Evolutionary conservation across 2,888 invertebrate species (phyloP).

Genomic region (Volucella inanis): DNA sequence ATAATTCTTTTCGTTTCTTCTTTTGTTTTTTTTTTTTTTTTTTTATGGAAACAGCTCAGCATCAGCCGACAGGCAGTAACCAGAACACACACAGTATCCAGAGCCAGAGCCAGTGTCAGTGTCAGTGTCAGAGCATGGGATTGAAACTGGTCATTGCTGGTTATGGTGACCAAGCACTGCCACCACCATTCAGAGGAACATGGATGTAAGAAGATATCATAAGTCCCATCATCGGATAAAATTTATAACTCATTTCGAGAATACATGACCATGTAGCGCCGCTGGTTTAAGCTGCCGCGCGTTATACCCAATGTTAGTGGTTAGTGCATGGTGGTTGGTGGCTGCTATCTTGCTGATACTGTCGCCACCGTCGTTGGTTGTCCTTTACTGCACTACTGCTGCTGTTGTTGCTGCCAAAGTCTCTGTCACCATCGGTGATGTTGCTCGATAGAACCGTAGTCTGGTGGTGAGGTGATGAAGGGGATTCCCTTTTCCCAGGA

Average conservation of each 20-base stretch:
- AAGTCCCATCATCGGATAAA: conserved; percentile 82
- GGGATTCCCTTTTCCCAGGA: conserved; percentile 71
- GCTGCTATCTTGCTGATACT: conserved; percentile 74
- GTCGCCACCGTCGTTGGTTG: conserved; percentile 71
- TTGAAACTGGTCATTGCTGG: conserved; percentile 62
- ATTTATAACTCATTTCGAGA: conserved; percentile 82
- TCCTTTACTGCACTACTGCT: conserved; percentile 13
- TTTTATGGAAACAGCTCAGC: conserved; percentile 40
- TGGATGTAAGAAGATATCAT: conserved; percentile 82
- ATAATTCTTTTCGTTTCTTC: conserved; percentile 55
- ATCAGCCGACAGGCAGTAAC: conserved; percentile 42
- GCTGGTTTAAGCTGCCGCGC: conserved; percentile 69
- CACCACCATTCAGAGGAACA: conserved; percentile 63
- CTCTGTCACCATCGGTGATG: conserved; percentile 52
- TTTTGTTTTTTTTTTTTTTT: no score
- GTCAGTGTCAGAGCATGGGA: conserved; percentile 6
- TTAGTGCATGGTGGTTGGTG: conserved; percentile 6
- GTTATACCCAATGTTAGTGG: conserved; percentile 63
- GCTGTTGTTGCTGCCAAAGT: conserved; percentile 39
- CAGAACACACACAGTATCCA: conserved; percentile 11
- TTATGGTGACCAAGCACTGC: conserved; percentile 34
- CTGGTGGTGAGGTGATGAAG: conserved; percentile 42
- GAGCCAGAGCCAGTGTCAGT: neutral
- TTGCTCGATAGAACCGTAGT: no score
- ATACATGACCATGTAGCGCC: conserved; percentile 75